Evolutionary conservation across 2,888 invertebrate genomes (phyloP).

Genomic region (Lasioglossum pauxillum): DNA sequence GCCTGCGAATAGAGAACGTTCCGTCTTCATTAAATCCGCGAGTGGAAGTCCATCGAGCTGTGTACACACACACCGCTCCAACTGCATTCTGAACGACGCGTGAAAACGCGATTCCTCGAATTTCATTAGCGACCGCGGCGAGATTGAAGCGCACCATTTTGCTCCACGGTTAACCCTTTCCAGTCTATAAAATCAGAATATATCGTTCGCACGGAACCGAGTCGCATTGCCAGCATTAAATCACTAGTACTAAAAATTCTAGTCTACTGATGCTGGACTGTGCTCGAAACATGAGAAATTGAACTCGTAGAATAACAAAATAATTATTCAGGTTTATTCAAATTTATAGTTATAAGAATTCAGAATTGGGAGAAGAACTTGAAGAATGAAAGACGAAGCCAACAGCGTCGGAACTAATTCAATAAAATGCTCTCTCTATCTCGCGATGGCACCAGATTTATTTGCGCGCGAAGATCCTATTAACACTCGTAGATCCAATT

Average conservation of each 20-base stretch:
- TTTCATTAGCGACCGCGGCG: conserved; percentile 6
- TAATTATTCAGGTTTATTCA: too few species aligned
- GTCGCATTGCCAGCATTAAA: too few species aligned
- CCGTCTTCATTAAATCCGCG: conserved; percentile 6
- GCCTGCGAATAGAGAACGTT: conserved; percentile 14
- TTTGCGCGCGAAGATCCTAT: not conserved
- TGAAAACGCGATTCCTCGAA: conserved; percentile 25
- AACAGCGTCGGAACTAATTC: not conserved
- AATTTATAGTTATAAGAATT: not conserved
- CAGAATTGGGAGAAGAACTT: not conserved
- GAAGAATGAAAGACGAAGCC: not conserved
- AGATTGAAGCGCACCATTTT: conserved; percentile 17
- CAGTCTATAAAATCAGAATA: not conserved
- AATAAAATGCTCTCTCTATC: not conserved
- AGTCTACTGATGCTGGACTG: too few species aligned
- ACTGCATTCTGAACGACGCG: not conserved
- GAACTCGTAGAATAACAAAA: too few species aligned
- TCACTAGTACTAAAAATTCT: too few species aligned
- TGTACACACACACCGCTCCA: not conserved
- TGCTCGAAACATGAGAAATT: too few species aligned
- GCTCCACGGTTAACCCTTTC: not conserved
- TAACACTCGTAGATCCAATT: not conserved
- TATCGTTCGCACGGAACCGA: too few species aligned
- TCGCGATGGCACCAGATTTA: not conserved
- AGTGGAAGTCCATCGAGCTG: not conserved